These are phyloP conservation scores for Caenorhabditis inopinata DNA, from an alignment of 1,140 invertebrate species.

Conservation along the genomic window DNA sequence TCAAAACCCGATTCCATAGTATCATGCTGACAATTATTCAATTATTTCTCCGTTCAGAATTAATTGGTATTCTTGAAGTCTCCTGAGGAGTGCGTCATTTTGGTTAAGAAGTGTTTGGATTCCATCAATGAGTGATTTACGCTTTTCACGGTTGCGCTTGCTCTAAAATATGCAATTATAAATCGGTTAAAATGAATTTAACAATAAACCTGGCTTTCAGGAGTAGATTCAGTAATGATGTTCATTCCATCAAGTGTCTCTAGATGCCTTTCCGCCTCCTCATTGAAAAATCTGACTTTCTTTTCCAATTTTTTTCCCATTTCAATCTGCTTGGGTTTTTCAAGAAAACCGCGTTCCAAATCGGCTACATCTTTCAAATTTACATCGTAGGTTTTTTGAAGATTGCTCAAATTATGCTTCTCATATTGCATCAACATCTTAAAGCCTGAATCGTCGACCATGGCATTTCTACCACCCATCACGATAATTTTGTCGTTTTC, in stretches of 20 bases:
- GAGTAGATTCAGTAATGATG: slow-evolving; percentile 38
- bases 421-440: slow-evolving; percentile 41
- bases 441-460: slow-evolving; percentile 43
- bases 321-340: slow-evolving; percentile 27
- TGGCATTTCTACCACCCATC: slow-evolving; percentile 34
- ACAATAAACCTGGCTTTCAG: slow-evolving; percentile 34
- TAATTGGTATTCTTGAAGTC: slow-evolving; percentile 29
- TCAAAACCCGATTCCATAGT: neutral
- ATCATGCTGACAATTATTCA: neutral
- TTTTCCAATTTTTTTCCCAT: slow-evolving; percentile 46
- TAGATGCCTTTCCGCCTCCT: slow-evolving; percentile 40
- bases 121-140: slow-evolving; percentile 41
- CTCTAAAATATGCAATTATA: neutral
- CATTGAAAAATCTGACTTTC: slow-evolving; percentile 32
- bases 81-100: slow-evolving; percentile 36
- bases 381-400: slow-evolving; percentile 35
- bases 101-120: slow-evolving; percentile 42
- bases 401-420: slow-evolving; percentile 37
- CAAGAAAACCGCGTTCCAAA: slow-evolving; percentile 37
- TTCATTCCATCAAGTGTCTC: slow-evolving; percentile 45
- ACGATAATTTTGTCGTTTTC: slow-evolving; percentile 48
- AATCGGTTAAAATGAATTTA: neutral
- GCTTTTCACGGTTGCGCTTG: slow-evolving; percentile 44
- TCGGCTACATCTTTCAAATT: slow-evolving; percentile 34
- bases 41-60: slow-evolving; percentile 34